Evolutionary conservation across 1,140 invertebrate genomes (phyloP), one percentile per base, ranked within the genome.

Genomic region (Drosophila bifasciata): DNA sequence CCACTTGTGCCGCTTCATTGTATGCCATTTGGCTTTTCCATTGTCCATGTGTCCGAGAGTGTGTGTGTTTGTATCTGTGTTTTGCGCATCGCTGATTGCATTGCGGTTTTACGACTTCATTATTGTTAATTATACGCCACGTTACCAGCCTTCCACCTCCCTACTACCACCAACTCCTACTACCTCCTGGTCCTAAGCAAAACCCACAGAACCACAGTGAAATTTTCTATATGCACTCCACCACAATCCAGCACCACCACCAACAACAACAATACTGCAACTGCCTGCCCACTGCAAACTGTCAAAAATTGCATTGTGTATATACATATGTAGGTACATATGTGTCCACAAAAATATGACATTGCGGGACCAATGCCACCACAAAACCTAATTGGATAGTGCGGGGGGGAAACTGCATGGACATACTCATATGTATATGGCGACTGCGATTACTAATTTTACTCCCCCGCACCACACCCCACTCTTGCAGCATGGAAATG

Each of bases 81-180:
- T 88, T 88, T 89, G 83, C 83, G 83, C 83, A 89, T 88, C 79
- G 78, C 79, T 88, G 83, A 88, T 88, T 88, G 83, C 83, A 83
- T 83, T 88, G 83, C 84, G 84, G 83, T 88, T 89, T 88, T 79
- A 88, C 79, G 83, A 88, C 79, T 88, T 88, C 84, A 89, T 88
- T 88, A 88, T 88, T 88, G 83, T 89, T 89, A 88, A 88, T 89
- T 83, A 88, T 83, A 79, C 66, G 83, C 66, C 67, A 56, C 56
- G 80, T 49, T 61, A 62, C 28, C 80, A 46, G 64, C 80, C 79
- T 17, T n/a, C n/a, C n/a, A n/a, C 50, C 50, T 13, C 36, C 45
- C 11, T 5, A 5, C 32, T 4, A 2, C 28, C 28, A 9, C 32
- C 32, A 4, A 3, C 8, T 32, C 1, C 32, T 11, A 9, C 28